phyloP scores from a whole-genome alignment of 2,888 invertebrate genomes.

The Phorcus lineatus region DNA sequence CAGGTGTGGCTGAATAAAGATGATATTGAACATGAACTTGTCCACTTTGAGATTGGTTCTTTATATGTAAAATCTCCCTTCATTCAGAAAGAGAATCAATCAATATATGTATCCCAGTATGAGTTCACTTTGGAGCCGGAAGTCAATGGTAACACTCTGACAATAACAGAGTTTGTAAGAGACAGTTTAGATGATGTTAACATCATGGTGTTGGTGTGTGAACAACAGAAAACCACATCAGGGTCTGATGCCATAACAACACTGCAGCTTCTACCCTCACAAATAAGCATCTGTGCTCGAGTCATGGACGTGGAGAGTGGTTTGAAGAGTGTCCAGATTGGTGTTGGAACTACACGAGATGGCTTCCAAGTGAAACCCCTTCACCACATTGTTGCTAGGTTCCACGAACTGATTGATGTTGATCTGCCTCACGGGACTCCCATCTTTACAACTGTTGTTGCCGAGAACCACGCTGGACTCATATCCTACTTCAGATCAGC shows the following conservation, averaged over 20 bases:
- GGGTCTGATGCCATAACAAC: neutral
- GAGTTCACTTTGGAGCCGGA: neutral
- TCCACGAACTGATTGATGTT: neutral
- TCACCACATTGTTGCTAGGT: neutral
- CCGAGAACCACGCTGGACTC: conserved; percentile 17
- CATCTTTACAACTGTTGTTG: neutral
- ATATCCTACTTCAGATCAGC: neutral
- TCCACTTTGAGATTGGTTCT: neutral
- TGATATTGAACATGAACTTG: neutral
- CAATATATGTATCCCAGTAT: neutral
- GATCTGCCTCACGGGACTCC: conserved; percentile 24
- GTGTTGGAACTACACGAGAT: conserved; percentile 16
- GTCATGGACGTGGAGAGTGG: neutral
- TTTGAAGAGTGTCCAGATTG: neutral
- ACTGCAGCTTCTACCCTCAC: neutral
- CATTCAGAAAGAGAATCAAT: neutral
- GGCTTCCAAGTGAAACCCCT: conserved; percentile 12
- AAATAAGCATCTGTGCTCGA: neutral
- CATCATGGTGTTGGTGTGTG: neutral
- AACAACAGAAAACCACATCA: neutral
- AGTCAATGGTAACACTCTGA: neutral
- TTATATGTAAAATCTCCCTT: neutral
- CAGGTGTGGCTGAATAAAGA: neutral
- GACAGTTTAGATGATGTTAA: neutral
- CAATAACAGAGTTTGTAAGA: neutral